Evolutionary conservation across 2,113 vertebrate genomes (phyloP).

Genomic region (Syngnathus floridae): DNA sequence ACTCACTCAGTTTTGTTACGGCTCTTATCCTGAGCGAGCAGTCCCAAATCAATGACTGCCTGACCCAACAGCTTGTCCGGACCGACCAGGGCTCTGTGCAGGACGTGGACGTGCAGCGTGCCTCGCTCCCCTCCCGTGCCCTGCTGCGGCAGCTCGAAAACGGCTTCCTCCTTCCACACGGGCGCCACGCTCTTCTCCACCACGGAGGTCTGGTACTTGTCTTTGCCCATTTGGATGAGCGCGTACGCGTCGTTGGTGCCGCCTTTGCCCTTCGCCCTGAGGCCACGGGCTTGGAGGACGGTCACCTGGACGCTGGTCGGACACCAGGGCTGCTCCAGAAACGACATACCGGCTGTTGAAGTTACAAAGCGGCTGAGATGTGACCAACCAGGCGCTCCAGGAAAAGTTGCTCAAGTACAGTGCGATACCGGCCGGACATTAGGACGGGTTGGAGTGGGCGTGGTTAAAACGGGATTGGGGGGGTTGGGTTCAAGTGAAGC

Average conservation of each 20-base stretch:
- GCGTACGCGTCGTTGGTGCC: conserved; percentile 91
- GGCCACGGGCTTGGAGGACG: conserved; percentile 79
- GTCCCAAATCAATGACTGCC: conserved; percentile 75
- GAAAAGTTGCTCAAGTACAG: not conserved
- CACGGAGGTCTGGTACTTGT: conserved; percentile 85
- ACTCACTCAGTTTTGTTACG: conserved; percentile 79
- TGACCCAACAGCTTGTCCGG: conserved; percentile 87
- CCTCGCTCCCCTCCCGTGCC: conserved; percentile 26
- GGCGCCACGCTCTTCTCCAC: conserved; percentile 81
- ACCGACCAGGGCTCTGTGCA: conserved; percentile 85
- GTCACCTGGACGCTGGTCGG: conserved; percentile 90
- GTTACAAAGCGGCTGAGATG: not conserved
- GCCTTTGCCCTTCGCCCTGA: conserved; percentile 78
- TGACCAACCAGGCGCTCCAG: not conserved
- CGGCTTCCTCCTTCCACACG: conserved; percentile 86
- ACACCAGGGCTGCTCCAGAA: conserved; percentile 72
- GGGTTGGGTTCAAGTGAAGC: conserved; percentile 14
- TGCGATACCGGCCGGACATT: conserved; percentile 6
- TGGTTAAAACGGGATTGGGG: conserved; percentile 14
- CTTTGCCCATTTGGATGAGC: conserved; percentile 86
- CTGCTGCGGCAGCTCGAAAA: conserved; percentile 81
- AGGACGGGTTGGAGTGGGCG: conserved; percentile 58
- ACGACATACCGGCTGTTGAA: conserved; percentile 60
- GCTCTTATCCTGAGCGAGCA: conserved; percentile 68
- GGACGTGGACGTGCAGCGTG: conserved; percentile 79